Evolutionary conservation across 2,113 vertebrate genomes (phyloP).

Genomic region (Galbula dea): DNA sequence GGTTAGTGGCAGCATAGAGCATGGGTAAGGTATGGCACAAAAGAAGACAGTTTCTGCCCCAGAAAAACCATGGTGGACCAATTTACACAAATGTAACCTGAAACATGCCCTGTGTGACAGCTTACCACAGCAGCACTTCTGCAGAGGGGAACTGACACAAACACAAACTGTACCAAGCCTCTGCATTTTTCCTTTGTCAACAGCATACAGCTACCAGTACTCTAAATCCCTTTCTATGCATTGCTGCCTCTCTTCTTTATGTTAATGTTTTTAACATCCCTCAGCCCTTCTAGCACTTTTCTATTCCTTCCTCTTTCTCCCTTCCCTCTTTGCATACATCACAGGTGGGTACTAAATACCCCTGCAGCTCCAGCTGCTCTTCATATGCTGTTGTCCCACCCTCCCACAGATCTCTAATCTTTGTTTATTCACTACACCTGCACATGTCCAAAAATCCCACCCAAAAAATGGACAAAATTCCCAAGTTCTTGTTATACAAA

Average conservation of each 20-base stretch:
- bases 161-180: not conserved
- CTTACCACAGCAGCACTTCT: not conserved
- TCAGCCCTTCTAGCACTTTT: not conserved
- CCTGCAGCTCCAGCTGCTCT: not conserved
- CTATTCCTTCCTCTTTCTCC: not conserved
- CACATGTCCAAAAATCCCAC: not conserved
- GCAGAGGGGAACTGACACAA: not conserved
- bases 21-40: not conserved
- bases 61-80: fast-evolving
- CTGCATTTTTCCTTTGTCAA: not conserved
- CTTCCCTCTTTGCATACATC: not conserved
- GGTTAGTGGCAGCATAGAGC: not conserved
- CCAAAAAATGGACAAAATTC: not conserved
- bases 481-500: not conserved
- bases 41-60: not conserved
- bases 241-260: not conserved
- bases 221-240: not conserved
- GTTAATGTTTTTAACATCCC: not conserved
- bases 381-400: not conserved
- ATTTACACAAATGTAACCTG: not conserved
- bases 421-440: not conserved
- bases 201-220: not conserved
- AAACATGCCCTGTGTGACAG: not conserved
- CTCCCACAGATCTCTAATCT: not conserved
- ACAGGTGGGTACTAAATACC: not conserved